Conservation (phyloP, 2,113 vertebrate species). For the Epinephelus moara region DNA sequence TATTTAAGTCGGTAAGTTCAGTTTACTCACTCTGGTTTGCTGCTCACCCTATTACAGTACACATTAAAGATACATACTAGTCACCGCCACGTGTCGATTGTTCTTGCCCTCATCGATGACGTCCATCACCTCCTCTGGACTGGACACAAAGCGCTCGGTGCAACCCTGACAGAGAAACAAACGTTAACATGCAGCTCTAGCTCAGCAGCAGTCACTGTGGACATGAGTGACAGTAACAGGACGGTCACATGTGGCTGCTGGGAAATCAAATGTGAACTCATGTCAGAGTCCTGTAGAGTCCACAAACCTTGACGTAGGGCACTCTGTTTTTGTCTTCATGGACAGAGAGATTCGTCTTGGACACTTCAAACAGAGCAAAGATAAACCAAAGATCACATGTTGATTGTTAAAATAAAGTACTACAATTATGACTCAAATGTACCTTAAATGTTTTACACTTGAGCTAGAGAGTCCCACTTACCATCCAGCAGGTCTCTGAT, state of each 20-base stretch:
- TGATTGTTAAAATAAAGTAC: not conserved
- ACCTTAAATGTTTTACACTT: not conserved
- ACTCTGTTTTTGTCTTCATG: conserved; percentile 99
- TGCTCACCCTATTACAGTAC: too few species aligned
- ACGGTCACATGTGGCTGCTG: not conserved
- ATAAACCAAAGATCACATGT: not conserved
- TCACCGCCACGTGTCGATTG: conserved; percentile 95
- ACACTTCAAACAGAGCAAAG: conserved; percentile 84
- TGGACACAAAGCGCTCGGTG: conserved; percentile 96
- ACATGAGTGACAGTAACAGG: too few species aligned
- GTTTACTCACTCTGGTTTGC: too few species aligned
- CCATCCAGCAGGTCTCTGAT: conserved; percentile 95
- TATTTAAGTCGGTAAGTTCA: too few species aligned
- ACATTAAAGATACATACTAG: conserved; percentile 83
- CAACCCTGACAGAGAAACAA: conserved; percentile 86
- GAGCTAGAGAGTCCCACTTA: conserved; percentile 73
- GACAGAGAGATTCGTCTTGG: conserved; percentile 96
- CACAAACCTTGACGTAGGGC: conserved; percentile 93
- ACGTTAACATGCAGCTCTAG: too few species aligned
- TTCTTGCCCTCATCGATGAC: conserved; percentile 96
- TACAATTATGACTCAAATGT: not conserved
- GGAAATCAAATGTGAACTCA: too few species aligned
- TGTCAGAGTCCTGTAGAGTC: not conserved
- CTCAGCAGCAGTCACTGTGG: too few species aligned
- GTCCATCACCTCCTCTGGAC: conserved; percentile 95